Evolutionary conservation across 2,888 invertebrate species (phyloP), one percentile per base, ranked within the genome.

Genomic region (Tachina fera): DNA sequence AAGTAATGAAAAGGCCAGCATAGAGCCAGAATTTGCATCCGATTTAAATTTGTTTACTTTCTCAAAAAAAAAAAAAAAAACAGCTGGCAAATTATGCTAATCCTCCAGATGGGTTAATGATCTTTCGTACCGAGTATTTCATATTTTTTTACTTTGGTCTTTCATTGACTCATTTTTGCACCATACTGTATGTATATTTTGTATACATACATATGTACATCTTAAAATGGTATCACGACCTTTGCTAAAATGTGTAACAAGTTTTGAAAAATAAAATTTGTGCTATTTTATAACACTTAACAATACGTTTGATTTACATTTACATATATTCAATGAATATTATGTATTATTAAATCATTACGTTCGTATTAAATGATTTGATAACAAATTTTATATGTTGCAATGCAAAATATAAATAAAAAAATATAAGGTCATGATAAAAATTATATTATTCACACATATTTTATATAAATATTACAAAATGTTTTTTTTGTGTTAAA

Each of bases 251-350:
- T 39, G 10, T 47, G 22, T 22, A 76, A 47, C 19, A 9, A 41
- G 22, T 22, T n/a, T 61, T 43, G 19, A 70, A 61, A 70, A 31
- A 31, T 31, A 31, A 10, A 56, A 16, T n/a, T 68, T 51, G 14
- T 60, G 22, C 16, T 13, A 58, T 70, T 43, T 61, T 39, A 47
- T 22, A 78, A 53, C 22, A 63, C 45, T 61, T 51, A 16, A 53
- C 9, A 71, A 79, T 53, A 56, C 8, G 71, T 72, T 79, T 47
- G 1, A 22, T 78, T 60, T 43, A 61, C 49, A 43, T 61, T 60
- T 68, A 41, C 60, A n/a, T n/a, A n/a, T n/a, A 68, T 60, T 51
- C 60, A 3, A 68, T 56, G 6, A 56, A 65, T 43, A 31, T 19
- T 58, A 31, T 31, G 31, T 6, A 31, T 31, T 31, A 31, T 31